phyloP scores from a whole-genome alignment of 2,113 vertebrate genomes.

The Thamnaconus septentrionalis region DNA sequence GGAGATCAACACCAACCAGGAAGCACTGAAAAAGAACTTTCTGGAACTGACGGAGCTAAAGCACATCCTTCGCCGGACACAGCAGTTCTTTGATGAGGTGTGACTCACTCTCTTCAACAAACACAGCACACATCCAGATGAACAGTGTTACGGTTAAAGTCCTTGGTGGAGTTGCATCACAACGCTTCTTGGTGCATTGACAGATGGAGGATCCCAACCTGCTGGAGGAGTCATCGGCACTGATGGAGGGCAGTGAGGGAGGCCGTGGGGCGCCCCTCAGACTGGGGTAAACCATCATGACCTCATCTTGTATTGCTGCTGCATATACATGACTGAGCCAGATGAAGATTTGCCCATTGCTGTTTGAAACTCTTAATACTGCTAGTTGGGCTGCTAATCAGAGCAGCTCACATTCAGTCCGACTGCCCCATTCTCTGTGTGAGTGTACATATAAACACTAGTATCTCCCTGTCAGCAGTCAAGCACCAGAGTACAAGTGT shows the following conservation, averaged over 20 bases:
- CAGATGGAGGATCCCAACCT: slow-evolving; percentile 99
- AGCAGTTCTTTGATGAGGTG: slow-evolving; percentile 99
- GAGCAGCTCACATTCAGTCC: no score
- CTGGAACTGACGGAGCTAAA: slow-evolving; percentile 97
- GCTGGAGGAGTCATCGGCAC: slow-evolving; percentile 94
- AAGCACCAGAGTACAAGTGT: no score
- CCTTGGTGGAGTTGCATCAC: background rate
- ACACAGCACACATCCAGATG: background rate
- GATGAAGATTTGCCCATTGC: no score
- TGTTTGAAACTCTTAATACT: no score
- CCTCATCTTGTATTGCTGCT: no score
- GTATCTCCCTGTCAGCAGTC: no score
- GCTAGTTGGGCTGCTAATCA: no score
- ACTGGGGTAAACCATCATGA: slow-evolving; percentile 81
- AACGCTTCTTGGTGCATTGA: slow-evolving; percentile 65
- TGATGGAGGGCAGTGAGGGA: slow-evolving; percentile 93
- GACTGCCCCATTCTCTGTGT: no score
- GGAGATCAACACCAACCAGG: slow-evolving; percentile 99
- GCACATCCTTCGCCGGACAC: slow-evolving; percentile 95
- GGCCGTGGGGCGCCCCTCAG: slow-evolving; percentile 91
- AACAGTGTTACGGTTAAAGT: background rate
- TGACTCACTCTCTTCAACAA: background rate
- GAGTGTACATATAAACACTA: no score
- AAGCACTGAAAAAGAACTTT: slow-evolving; percentile 98
- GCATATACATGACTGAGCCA: no score